These are phyloP conservation scores for Epinotia ramella DNA, from an alignment of 2,888 invertebrate genomes.

Conservation along the genomic window DNA sequence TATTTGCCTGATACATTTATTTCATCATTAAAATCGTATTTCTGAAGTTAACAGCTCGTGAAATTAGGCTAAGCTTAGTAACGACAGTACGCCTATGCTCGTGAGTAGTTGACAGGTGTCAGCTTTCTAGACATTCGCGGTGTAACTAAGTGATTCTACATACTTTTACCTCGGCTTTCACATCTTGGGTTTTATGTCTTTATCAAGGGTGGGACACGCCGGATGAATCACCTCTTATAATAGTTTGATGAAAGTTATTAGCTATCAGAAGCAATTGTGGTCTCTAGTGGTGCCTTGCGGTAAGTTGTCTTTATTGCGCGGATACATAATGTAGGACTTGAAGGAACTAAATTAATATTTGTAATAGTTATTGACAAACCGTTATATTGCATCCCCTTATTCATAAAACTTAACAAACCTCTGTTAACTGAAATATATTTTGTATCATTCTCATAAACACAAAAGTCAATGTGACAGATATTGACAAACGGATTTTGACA, in stretches of 20 bases:
- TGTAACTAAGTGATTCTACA: slow-evolving; percentile 35
- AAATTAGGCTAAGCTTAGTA: slow-evolving; percentile 34
- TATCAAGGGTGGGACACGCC: slow-evolving; percentile 4
- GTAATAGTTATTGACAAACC: no score
- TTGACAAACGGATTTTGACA: no score
- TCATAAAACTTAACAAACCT: no score
- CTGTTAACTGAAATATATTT: no score
- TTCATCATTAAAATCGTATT: slow-evolving; percentile 30
- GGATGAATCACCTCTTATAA: background rate
- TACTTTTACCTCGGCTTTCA: slow-evolving; percentile 26
- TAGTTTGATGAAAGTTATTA: background rate
- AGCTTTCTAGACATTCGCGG: slow-evolving; percentile 38
- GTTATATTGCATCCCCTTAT: no score
- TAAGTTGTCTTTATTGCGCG: background rate
- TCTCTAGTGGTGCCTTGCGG: background rate
- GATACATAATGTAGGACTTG: background rate
- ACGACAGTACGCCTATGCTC: slow-evolving; percentile 21
- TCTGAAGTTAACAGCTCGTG: slow-evolving; percentile 33
- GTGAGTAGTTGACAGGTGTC: slow-evolving; percentile 22
- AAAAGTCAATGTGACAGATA: no score
- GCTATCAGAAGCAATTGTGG: background rate
- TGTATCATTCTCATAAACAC: no score
- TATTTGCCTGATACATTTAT: slow-evolving; percentile 25
- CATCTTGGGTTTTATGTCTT: slow-evolving; percentile 14
- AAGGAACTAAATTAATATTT: background rate